Conservation (phyloP, 2,113 vertebrate genomes). For the Helogale parvula region DNA sequence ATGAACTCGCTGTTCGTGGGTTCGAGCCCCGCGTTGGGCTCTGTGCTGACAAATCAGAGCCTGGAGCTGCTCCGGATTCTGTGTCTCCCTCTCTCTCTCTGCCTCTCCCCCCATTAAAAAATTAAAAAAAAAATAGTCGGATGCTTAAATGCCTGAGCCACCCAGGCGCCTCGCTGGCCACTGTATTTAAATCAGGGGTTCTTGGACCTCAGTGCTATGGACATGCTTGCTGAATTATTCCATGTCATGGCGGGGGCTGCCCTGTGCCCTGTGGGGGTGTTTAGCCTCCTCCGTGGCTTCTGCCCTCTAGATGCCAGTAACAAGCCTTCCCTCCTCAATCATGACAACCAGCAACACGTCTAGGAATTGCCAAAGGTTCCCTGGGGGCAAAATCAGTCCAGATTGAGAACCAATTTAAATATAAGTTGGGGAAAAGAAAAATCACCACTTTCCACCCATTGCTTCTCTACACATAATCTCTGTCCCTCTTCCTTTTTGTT, state of each 20-base stretch:
- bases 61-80: no score
- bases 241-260: no score
- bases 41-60: no score
- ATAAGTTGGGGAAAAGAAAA: background rate
- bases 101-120: no score
- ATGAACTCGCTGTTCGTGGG: no score
- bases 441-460: background rate
- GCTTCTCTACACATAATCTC: background rate
- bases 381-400: background rate
- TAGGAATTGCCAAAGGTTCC: background rate
- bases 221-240: accelerated
- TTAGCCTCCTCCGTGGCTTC: background rate
- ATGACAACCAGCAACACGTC: background rate
- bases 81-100: no score
- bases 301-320: background rate
- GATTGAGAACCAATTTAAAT: background rate
- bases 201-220: background rate
- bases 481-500: no score
- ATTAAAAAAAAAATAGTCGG: no score
- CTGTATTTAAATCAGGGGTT: no score
- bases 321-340: accelerated
- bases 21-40: no score
- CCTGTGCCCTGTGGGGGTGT: accelerated
- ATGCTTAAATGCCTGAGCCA: no score
- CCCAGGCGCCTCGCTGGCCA: no score